These are phyloP conservation scores for Callyntrura sp. DNA, from an alignment of 2,888 invertebrate species.

Conservation along the genomic window DNA sequence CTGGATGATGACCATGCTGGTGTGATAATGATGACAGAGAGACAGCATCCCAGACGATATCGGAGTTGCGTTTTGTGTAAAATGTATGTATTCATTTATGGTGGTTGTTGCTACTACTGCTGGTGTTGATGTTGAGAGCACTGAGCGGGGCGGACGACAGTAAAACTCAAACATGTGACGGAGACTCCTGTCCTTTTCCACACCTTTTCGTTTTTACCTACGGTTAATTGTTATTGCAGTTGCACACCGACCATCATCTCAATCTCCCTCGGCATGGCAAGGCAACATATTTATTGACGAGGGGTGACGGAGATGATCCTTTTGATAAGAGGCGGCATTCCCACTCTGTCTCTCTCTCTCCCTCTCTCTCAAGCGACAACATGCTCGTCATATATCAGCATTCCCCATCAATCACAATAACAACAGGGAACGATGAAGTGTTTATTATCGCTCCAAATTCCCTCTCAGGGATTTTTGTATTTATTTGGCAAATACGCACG, in stretches of 20 bases:
- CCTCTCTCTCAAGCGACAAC: background rate
- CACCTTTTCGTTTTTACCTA: conserved; percentile 32
- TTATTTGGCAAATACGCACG: conserved; percentile 6
- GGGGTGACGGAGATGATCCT: background rate
- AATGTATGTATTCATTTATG: too few relatives aligned
- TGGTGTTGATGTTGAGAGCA: too few relatives aligned
- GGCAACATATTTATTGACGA: conserved; percentile 6
- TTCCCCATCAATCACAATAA: too few relatives aligned
- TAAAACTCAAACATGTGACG: conserved; percentile 14
- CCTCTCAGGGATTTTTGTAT: background rate
- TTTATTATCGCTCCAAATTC: background rate
- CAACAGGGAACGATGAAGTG: background rate
- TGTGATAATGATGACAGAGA: background rate
- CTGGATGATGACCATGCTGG: background rate
- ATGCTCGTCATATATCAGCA: conserved; percentile 16
- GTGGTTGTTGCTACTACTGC: too few relatives aligned
- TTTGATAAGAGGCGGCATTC: conserved; percentile 34
- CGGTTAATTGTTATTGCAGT: background rate
- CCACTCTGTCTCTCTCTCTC: too few relatives aligned
- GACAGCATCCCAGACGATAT: too few relatives aligned
- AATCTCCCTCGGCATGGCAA: background rate
- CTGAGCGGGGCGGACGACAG: too few relatives aligned
- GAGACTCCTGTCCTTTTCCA: conserved; percentile 31
- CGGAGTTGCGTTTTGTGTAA: too few relatives aligned
- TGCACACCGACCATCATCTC: background rate